These are phyloP conservation scores for Lophochroa leadbeateri DNA, from an alignment of 2,113 vertebrate genomes.

Conservation along the genomic window DNA sequence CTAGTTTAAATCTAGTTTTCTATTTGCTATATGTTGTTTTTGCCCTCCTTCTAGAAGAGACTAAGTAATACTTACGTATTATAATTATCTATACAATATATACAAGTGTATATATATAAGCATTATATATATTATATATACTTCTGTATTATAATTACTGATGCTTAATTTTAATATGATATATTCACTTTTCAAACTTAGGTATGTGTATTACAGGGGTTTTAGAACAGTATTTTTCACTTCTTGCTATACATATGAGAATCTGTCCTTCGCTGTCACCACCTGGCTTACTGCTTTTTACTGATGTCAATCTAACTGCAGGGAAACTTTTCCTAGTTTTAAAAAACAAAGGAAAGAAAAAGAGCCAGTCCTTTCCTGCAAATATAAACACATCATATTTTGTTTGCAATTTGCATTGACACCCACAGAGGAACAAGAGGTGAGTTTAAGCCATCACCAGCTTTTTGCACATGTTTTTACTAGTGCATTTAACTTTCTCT, in stretches of 20 bases:
- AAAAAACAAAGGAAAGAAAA: neutral
- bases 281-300: neutral
- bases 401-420: neutral
- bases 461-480: neutral
- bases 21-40: neutral
- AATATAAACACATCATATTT: neutral
- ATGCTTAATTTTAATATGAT: neutral
- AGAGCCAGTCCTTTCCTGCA: neutral
- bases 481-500: neutral
- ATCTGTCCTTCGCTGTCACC: neutral
- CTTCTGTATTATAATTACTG: neutral
- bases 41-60: neutral
- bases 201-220: accelerated
- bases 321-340: neutral
- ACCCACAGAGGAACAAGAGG: neutral
- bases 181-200: neutral
- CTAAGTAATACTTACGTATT: neutral
- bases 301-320: neutral
- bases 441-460: neutral
- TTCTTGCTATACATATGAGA: neutral
- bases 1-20: too few species aligned
- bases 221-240: neutral
- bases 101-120: neutral
- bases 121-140: neutral
- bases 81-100: neutral